Percentiles rank a stretch among this genome's conserved stretches.
Conservation (phyloP, 2,888 invertebrate genomes). For the Artemia sp. region DNA sequence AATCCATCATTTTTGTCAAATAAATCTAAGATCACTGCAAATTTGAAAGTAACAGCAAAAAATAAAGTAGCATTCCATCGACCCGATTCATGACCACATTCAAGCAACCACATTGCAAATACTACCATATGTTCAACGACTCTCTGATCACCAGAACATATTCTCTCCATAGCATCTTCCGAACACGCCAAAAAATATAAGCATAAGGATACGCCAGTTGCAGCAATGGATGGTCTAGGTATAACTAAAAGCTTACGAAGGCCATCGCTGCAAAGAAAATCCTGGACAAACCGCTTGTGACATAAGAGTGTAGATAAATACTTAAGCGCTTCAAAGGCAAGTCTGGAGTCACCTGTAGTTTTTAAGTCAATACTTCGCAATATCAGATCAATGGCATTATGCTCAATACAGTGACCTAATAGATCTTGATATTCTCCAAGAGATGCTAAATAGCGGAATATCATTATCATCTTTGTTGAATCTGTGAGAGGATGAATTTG, state of each 20-base stretch:
- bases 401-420: constrained; percentile 78
- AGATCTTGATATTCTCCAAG: constrained; percentile 97
- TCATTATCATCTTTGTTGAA: constrained; percentile 77
- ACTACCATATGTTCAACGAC: constrained; percentile 58
- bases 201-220: constrained; percentile 88
- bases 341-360: constrained; percentile 68
- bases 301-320: constrained; percentile 84
- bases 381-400: constrained; percentile 74
- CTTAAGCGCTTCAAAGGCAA: constrained; percentile 90
- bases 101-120: constrained; percentile 76
- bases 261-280: constrained; percentile 77
- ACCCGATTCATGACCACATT: constrained; percentile 94
- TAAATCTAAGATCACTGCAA: constrained; percentile 75
- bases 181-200: constrained; percentile 91
- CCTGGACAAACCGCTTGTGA: constrained; percentile 94
- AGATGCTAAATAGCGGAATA: constrained; percentile 80
- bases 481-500: constrained; percentile 74
- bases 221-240: constrained; percentile 80
- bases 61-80: constrained; percentile 96
- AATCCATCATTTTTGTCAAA: constrained; percentile 90
- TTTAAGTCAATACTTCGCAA: constrained; percentile 63
- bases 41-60: constrained; percentile 83
- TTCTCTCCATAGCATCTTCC: constrained; percentile 92
- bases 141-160: constrained; percentile 64
- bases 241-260: constrained; percentile 67